A percentile compares a stretch with the other conserved stretches of the same genome.
Conservation (phyloP, 2,888 invertebrate genomes). For the Leuctra nigra region DNA sequence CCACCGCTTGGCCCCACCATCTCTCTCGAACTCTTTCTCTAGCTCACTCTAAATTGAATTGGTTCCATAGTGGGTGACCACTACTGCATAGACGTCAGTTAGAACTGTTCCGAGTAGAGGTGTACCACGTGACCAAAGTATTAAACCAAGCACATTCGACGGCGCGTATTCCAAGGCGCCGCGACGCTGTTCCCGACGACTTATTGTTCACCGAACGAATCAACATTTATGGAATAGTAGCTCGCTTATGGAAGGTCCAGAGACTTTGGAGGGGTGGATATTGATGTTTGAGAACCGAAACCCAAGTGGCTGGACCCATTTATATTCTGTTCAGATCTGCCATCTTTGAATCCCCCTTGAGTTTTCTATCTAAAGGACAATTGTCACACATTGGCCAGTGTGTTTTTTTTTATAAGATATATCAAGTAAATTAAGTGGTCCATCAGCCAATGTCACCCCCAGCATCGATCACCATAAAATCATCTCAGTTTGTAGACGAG, state of each 20-base stretch:
- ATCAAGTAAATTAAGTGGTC: constrained; percentile 5
- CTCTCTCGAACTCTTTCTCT: too few species aligned
- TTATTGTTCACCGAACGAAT: constrained; percentile 16
- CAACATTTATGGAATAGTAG: constrained; percentile 20
- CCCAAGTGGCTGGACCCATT: constrained; percentile 11
- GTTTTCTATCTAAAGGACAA: constrained; percentile 3
- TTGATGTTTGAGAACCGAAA: constrained; percentile 6
- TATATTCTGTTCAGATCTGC: constrained; percentile 15
- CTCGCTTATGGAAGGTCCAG: neutral
- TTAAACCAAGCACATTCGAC: neutral
- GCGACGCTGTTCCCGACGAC: neutral
- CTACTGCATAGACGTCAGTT: neutral
- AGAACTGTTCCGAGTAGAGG: too few species aligned
- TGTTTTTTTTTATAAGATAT: too few species aligned
- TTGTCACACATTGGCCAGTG: neutral
- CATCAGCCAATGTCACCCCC: constrained; percentile 3
- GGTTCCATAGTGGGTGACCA: constrained; percentile 13
- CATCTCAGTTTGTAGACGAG: too few species aligned
- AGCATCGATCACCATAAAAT: too few species aligned
- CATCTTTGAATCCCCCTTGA: constrained; percentile 5
- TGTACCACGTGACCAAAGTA: constrained; percentile 18
- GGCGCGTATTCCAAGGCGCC: neutral
- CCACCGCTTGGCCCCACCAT: constrained; percentile 15
- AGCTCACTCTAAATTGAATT: constrained; percentile 20
- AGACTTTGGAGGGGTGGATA: neutral